A percentile compares a stretch with the other conserved stretches of the same genome.
These are phyloP conservation scores for Syngnathus rostellatus DNA, from an alignment of 2,797 vertebrate species.

Conservation along the genomic window DNA sequence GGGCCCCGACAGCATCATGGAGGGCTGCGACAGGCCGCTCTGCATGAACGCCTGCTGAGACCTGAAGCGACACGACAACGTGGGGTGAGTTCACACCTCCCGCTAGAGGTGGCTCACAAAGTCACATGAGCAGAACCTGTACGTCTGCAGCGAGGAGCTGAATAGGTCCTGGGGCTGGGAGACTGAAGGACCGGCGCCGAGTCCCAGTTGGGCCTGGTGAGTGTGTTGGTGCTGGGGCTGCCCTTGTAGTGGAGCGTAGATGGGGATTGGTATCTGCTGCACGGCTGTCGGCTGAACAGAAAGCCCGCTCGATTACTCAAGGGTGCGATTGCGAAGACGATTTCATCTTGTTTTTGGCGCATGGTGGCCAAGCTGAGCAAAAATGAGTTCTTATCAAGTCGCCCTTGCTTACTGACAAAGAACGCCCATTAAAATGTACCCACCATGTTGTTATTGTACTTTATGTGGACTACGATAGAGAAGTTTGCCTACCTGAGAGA, in stretches of 20 bases:
- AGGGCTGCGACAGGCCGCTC: conserved; percentile 89
- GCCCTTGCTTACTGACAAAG: no score
- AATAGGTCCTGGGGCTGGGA: conserved; percentile 96
- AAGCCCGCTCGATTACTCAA: no score
- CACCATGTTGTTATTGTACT: background rate
- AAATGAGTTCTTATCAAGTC: no score
- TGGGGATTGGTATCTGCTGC: conserved; percentile 97
- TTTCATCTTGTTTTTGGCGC: no score
- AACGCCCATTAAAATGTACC: no score
- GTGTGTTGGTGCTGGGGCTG: conserved; percentile 79
- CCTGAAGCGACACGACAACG: conserved; percentile 52
- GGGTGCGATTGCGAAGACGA: no score
- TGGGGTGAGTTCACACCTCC: background rate
- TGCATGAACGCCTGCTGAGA: conserved; percentile 98
- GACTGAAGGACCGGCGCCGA: conserved; percentile 83
- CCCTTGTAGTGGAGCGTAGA: conserved; percentile 93
- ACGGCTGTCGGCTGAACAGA: conserved; percentile 78
- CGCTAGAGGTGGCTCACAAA: background rate
- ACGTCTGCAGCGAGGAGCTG: conserved; percentile 89
- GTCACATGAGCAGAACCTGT: conserved; percentile 70
- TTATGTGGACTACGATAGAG: background rate
- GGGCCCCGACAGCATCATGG: conserved; percentile 91
- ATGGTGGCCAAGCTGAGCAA: no score
- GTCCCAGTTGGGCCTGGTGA: conserved; percentile 88
- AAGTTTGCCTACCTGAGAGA: conserved; percentile 83